A percentile compares a stretch with the other conserved stretches of the same genome.
These are phyloP conservation scores for Adelosebastes latens DNA, from an alignment of 2,797 vertebrate genomes.

Conservation along the genomic window DNA sequence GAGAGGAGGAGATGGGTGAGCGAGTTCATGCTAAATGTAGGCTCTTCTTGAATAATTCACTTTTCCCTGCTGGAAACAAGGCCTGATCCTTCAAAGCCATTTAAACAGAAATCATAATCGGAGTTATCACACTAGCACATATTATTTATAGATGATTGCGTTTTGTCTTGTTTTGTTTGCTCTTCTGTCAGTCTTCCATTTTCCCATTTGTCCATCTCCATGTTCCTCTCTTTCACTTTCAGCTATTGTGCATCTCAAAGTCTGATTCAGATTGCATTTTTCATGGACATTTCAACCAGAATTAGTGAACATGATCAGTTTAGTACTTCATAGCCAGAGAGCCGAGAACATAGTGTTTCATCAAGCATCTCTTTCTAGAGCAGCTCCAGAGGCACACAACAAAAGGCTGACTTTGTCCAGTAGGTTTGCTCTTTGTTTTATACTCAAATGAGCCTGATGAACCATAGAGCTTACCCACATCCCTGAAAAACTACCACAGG, in stretches of 20 bases:
- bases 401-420: conserved; percentile 30
- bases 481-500: conserved; percentile 13
- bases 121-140: not conserved
- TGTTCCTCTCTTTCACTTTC: not conserved
- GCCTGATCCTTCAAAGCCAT: conserved; percentile 39
- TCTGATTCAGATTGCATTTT: not conserved
- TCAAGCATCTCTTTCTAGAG: conserved; percentile 8
- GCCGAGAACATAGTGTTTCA: conserved; percentile 1
- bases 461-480: conserved; percentile 30
- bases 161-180: conserved; percentile 28
- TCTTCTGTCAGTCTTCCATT: not conserved
- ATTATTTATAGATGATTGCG: conserved; percentile 14
- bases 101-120: conserved; percentile 42
- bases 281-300: not conserved
- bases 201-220: not conserved
- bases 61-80: conserved; percentile 52
- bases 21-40: conserved; percentile 69
- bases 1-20: conserved; percentile 35
- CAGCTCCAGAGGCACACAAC: conserved; percentile 22
- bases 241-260: not conserved
- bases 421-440: conserved; percentile 40
- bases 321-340: not conserved
- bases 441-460: conserved; percentile 29
- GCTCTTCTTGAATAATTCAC: conserved; percentile 75
- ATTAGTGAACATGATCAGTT: not conserved